Percentiles rank a stretch among this genome's conserved stretches.
These are phyloP conservation scores for Pangasianodon gigas DNA, from an alignment of 2,113 vertebrate species.

Conservation along the genomic window DNA sequence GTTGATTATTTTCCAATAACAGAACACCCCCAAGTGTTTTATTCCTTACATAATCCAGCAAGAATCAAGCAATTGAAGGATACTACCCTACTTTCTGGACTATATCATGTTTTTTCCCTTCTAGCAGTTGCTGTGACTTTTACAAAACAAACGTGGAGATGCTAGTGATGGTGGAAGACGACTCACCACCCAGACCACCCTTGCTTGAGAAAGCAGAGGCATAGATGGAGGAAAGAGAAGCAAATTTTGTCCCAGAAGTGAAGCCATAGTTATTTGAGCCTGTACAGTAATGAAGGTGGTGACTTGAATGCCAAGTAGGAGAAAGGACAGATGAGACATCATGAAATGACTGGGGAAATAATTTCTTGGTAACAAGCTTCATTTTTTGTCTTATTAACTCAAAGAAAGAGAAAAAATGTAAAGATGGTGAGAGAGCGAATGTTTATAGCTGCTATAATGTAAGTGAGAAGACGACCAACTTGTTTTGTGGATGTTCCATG, in stretches of 20 bases:
- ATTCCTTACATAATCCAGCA: not conserved
- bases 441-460: too few species aligned
- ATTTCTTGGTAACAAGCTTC: not conserved
- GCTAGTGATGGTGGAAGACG: not conserved
- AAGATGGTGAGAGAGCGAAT: too few species aligned
- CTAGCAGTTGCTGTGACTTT: not conserved
- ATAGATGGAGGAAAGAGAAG: not conserved
- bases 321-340: not conserved
- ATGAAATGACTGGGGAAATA: not conserved
- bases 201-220: not conserved
- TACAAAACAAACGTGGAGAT: not conserved
- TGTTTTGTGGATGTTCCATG: not conserved
- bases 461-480: not conserved
- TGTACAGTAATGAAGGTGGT: not conserved
- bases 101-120: not conserved
- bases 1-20: not conserved
- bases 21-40: not conserved
- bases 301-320: not conserved
- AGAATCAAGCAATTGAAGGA: not conserved
- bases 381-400: not conserved
- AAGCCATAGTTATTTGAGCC: not conserved
- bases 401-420: not conserved
- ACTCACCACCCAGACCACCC: not conserved
- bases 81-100: not conserved
- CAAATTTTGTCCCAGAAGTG: not conserved